Base-by-base conservation (phyloP, 1,140 invertebrate genomes). In the Caerostris extrusa region DNA sequence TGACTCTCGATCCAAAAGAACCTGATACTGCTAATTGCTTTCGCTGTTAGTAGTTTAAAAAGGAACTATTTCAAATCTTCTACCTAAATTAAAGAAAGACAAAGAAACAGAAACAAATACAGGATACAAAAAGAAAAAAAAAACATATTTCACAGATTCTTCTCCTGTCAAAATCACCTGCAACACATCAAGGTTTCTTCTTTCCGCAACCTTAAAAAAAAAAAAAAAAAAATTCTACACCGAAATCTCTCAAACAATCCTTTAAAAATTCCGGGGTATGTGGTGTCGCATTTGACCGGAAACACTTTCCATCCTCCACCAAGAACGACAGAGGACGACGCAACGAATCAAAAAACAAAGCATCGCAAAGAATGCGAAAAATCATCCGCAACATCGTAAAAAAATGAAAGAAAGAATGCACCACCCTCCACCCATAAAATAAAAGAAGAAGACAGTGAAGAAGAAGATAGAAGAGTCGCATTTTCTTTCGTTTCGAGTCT, bases 281-380 rank as follows among this genome's bases (percentile, higher is more conserved):
- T 81, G 71, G 6, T 81, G 34, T 81, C 61, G 7, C 61, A 81
- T 81, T 14, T 81, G 71, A 50, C 6, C 17, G 71, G 61, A 53
- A 81, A 81, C 34, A 81, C 71, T 81, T 81, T 81, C 34, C 71
- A 19, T n/a, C n/a, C 3, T 5, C n/a, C 5, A 50, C 34, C 3
- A 19, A 34, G 50, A 50, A 81, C 61, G 2, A 64, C 2, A 67
- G 7, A 81, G 10, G 50, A 7, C 19, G 1, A 34, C 17, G 61
- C 17, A 50, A 53, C 8, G 67, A 12, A 50, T 53, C 71, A n/a
- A 34, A 53, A 53, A 81, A 81, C 50, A 8, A 81, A 3, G 71
- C 19, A 81, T 81, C 50, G 19, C 17, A n/a, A 81, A 81, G 71
- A 81, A 17, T 81, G 71, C 19, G 71, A 10, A 81, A 81, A 81